Conservation (phyloP, 2,113 vertebrate genomes). For the Saguinus imperator region DNA sequence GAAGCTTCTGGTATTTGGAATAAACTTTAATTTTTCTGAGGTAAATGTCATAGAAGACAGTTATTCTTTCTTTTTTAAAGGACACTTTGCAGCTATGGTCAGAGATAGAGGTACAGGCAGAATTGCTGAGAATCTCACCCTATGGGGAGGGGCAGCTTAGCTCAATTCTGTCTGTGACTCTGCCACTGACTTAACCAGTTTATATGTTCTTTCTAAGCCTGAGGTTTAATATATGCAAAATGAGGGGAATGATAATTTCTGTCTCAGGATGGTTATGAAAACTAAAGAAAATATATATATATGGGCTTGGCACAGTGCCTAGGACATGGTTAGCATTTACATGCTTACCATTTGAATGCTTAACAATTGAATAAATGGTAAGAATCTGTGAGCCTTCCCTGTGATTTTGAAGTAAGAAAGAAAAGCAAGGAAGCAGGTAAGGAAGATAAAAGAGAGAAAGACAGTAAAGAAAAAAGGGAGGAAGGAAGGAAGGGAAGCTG, state of each 20-base stretch:
- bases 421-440: too few relatives aligned
- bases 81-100: neutral
- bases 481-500: too few relatives aligned
- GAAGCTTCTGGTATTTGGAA: neutral
- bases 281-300: neutral
- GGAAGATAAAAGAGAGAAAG: neutral
- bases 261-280: neutral
- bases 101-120: neutral
- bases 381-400: neutral
- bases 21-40: neutral
- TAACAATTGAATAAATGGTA: neutral
- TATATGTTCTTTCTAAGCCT: neutral
- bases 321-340: neutral
- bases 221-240: neutral
- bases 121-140: neutral
- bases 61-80: neutral
- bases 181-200: neutral
- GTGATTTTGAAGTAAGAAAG: neutral
- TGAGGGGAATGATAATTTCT: neutral
- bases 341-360: too few relatives aligned
- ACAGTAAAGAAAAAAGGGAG: neutral
- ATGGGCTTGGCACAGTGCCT: neutral
- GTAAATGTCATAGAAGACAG: neutral
- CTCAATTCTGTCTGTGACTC: neutral
- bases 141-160: fast-evolving